Conservation (phyloP, 2,113 vertebrate genomes). For the Pelobates fuscus region DNA sequence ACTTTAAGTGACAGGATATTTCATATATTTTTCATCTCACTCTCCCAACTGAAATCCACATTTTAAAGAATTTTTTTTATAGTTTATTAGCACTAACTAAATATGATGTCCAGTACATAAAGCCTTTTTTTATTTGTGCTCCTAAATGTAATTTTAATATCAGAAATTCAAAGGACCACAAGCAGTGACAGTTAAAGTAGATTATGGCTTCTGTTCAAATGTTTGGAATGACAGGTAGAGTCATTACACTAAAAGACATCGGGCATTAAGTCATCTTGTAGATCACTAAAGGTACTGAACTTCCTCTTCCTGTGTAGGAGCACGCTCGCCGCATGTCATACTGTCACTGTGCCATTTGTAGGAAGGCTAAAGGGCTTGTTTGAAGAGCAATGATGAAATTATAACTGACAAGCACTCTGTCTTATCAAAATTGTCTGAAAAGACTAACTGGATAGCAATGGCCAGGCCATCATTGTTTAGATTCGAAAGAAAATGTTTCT, state of each 20-base stretch:
- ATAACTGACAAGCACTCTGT: constrained; percentile 40
- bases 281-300: neutral
- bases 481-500: constrained; percentile 52
- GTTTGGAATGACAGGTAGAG: neutral
- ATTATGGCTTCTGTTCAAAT: neutral
- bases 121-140: neutral
- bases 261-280: neutral
- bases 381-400: constrained; percentile 51
- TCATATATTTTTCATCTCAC: too few relatives aligned
- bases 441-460: constrained; percentile 51
- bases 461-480: constrained; percentile 51
- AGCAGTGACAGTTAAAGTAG: neutral
- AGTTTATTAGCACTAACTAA: neutral
- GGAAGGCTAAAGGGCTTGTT: constrained; percentile 29
- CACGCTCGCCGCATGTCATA: constrained; percentile 5
- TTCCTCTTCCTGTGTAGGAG: constrained; percentile 3
- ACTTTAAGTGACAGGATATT: too few relatives aligned
- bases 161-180: neutral
- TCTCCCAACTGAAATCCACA: too few relatives aligned
- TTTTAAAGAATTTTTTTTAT: neutral
- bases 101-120: neutral
- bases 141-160: neutral
- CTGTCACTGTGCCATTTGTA: constrained; percentile 33
- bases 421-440: constrained; percentile 54
- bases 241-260: neutral